Evolutionary conservation across 2,113 vertebrate species (phyloP), one percentile per base, ranked within the genome.

Genomic region (Ammodytes dubius): DNA sequence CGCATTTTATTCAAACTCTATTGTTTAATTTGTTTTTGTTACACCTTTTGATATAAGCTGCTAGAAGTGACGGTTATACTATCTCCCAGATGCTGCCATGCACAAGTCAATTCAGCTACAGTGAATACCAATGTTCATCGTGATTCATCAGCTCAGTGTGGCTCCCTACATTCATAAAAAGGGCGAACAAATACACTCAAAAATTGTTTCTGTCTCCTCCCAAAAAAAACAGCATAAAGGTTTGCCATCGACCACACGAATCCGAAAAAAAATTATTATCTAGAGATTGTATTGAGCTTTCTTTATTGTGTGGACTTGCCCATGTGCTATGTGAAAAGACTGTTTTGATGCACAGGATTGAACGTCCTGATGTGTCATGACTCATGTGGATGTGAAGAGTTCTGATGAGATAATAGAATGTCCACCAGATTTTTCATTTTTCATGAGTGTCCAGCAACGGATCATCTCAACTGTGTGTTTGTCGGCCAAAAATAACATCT

Each of bases 191-290:
- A 61, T 61, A 12, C 7, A 2, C 40, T 40, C 4, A 5, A 47
- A 27, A 78, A 35, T 70, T 63, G 3, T 17, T 78, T 74, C 15
- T 43, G n/a, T 70, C 12, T 47, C 42, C 42, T 53, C 59, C 42
- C 4, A 68, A 83, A 77, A 71, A 43, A 77, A 13, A 14, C n/a
- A 0, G 0, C 7, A 54, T 83, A 87, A 65, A 56, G 49, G 35
- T 73, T 53, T 37, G 60, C 57, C 43, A 7, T 56, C 13, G 8
- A 50, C 73, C 81, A 86, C 83, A 83, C 75, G 49, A 81, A 75
- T 81, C 40, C 27, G 27, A 27, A 50, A 7, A 71, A 27, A 53
- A 84, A 74, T 53, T 15, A 59, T 76, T n/a, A 35, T 46, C 58
- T 54, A 67, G 49, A 61, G 49, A 5, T 35, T 79, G 19, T 79